Base-by-base conservation (phyloP, 2,888 invertebrate species). In the Parnassius mnemosyne region DNA sequence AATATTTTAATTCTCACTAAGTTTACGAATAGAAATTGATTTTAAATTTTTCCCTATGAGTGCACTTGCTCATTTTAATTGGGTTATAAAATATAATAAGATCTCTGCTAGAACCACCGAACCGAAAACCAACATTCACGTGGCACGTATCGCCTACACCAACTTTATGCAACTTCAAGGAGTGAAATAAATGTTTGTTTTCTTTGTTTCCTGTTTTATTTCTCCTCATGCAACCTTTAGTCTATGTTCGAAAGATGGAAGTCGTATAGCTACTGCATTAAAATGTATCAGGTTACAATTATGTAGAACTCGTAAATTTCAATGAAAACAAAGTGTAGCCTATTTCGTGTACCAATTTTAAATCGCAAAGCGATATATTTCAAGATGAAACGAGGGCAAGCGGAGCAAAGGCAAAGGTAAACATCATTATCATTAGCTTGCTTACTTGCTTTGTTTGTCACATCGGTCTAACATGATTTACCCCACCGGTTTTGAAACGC, bases 351-450 rank as follows among this genome's bases (percentile, higher is more conserved):
- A 50, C 43, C 34, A 54, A 55, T 58, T 63, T 58, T 59, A 51
- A 55, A 51, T 59, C 13, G 55, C 58, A 63, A 51, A 63, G 58
- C 53, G 34, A 58, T 63, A 59, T 51, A 49, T 63, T 59, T 59
- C 58, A 59, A 63, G 63, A 63, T 54, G 50, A 63, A 58, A 63
- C 58, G n/a, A 46, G 50, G 46, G 16, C 54, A 20, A 55, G 44
- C 54, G 34, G 58, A 50, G 51, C 53, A 58, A 25, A 63, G 63
- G 44, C 55, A 46, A 55, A 55, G 54, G 63, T 63, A 63, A 63
- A 63, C 58, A 63, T 63, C 63, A 63, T 63, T 63, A 63, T 63
- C 63, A 63, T 63, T 63, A 63, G 63, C 54, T 58, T 42, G 58
- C 62, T 63, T 63, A 58, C 54, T 58, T 42, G 58, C 62, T 63